Evolutionary conservation across 2,888 invertebrate genomes (phyloP), one percentile per base, ranked within the genome.

Genomic region (Pristionchus japonicus): DNA sequence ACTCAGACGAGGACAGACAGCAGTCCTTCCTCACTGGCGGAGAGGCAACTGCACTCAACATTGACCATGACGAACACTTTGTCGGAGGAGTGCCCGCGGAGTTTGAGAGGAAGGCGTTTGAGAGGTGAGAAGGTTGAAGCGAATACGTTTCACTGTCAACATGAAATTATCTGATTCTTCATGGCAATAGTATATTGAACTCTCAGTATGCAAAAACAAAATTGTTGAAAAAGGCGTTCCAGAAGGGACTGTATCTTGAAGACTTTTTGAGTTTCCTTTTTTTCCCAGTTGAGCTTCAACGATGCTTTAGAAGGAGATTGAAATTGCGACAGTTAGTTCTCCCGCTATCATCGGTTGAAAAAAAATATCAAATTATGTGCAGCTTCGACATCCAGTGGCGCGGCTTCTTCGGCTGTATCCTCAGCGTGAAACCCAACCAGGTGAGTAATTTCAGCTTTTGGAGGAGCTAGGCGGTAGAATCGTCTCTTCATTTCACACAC

Each of bases 71-170:
- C 61, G 91, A 91, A 37, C 93, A 95, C 89, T 95, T 92, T 91
- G 94, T 95, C 89, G 95, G 95, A 31, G 95, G 95, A 64, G 93
- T 95, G n/a, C 95, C 95, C 4, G 91, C 93, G 23, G 93, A 93
- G 77, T 91, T 94, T 85, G 88, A 92, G 34, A 89, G 89, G 13
- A 88, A 90, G 13, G 89, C 89, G 37, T 93, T 82, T 31, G 82
- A 88, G 52, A 88, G 80, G 83, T 85, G 47, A 64, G 27, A 40
- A 40, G 37, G 77, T 9, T 67, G 17, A 27, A 3, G 84, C 17
- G 82, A 20, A 31, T 9, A 31, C 11, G 49, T 2, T 17, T 40
- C 77, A 34, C 70, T 43, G n/a, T n/a, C n/a, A n/a, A n/a, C n/a
- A n/a, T n/a, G n/a, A n/a, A n/a, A n/a, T n/a, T n/a, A n/a, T n/a